Base-by-base conservation (phyloP, 2,888 invertebrate genomes). In the Iselma pallidipennis region DNA sequence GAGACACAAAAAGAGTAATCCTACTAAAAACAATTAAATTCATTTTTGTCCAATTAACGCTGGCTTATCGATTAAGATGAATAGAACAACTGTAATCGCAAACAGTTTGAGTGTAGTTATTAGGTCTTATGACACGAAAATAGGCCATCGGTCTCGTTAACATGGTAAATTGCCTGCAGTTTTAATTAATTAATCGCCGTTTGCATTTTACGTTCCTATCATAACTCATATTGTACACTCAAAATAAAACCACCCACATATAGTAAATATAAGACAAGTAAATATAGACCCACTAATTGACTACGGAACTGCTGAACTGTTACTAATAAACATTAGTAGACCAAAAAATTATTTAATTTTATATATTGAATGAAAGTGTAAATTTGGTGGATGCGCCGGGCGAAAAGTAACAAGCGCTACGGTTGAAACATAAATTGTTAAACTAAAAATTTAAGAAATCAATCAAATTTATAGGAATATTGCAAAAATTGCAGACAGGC, bases 111-210 rank as follows among this genome's bases (percentile, higher is more conserved):
- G 16, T n/a, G 9, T 28, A 14, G 50, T 29, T 28, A 50, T 50
- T 50, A 31, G 14, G 12, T 51, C 29, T 51, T 51, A 21, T 31
- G 51, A 29, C 19, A 26, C 25, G 26, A 50, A 50, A 50, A 50
- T 25, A 12, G 50, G 28, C 21, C 42, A 42, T 42, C 28, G 50
- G 50, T 51, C 19, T 51, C 28, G 31, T 51, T 51, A 26, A 28
- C 51, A 28, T 6, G 16, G 12, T 10, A 51, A 16, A 51, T 51
- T 51, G 26, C 31, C 51, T 29, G 51, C 51, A 51, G 14, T 29
- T 51, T 51, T 51, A 51, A 51, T 51, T 51, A 51, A 25, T 51
- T 26, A 51, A 51, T 51, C 51, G 16, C 16, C 51, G 51, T 26
- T 51, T 26, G 29, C 51, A 31, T 19, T 29, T 51, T 51, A 19